Conservation (phyloP, 2,888 invertebrate species). For the Limnephilus marmoratus region DNA sequence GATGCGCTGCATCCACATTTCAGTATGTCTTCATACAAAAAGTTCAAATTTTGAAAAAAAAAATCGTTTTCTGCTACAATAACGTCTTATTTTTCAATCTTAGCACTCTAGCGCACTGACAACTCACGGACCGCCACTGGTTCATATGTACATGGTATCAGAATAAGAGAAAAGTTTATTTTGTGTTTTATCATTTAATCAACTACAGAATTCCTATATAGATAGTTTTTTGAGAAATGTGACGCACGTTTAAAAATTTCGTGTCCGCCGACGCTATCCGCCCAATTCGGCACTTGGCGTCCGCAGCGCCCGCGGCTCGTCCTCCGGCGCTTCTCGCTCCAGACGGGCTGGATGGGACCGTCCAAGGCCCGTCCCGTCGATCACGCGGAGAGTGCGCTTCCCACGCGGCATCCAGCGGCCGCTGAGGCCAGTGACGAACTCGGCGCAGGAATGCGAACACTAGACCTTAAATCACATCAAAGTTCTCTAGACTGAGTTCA, state of each 20-base stretch:
- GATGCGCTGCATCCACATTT: too few species aligned
- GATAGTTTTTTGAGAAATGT: neutral
- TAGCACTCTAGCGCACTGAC: too few species aligned
- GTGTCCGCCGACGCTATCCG: neutral
- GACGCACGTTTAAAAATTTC: neutral
- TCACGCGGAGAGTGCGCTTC: constrained; percentile 3
- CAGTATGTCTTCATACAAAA: too few species aligned
- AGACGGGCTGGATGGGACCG: neutral
- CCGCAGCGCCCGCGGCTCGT: neutral
- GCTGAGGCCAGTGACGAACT: neutral
- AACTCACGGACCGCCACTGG: too few species aligned
- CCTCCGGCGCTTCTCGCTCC: neutral
- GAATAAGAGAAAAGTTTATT: too few species aligned
- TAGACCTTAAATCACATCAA: too few species aligned
- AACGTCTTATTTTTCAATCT: too few species aligned
- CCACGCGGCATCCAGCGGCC: neutral
- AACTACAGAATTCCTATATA: neutral
- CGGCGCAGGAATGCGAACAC: neutral
- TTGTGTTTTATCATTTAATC: neutral
- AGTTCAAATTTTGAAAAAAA: too few species aligned
- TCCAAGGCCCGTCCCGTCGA: neutral
- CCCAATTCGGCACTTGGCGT: neutral
- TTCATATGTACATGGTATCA: too few species aligned
- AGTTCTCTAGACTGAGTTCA: too few species aligned
- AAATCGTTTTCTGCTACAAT: too few species aligned